Evolutionary conservation across 2,888 invertebrate species (phyloP), one percentile per base, ranked within the genome.

Genomic region (Trilocha varians): DNA sequence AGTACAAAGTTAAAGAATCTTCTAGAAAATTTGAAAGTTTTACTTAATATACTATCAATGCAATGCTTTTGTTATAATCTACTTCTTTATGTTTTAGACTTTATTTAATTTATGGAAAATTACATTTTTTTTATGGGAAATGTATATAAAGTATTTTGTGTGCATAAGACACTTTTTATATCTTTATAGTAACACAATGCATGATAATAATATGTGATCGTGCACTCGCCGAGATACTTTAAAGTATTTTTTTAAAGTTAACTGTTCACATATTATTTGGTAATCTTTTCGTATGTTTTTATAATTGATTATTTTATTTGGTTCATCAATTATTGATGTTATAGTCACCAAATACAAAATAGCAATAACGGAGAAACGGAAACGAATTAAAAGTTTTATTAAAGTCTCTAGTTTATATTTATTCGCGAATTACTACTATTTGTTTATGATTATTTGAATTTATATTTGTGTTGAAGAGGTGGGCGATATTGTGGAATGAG

Each of bases 121-220:
- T n/a, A n/a, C n/a, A n/a, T n/a, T n/a, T n/a, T n/a, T 32, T 32
- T 38, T 32, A 38, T 15, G 8, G 2, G 13, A 32, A 34, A 17
- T 60, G 58, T 53, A 57, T 52, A 57, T 57, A 56, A 13, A 13
- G n/a, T 3, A 6, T 25, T 9, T 25, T 46, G 47, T 58, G 55
- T 55, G 43, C 50, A 45, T 52, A 36, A 59, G 53, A 71, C 70
- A 69, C 71, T 71, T 68, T 71, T 73, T 70, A 57, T 63, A 66
- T 56, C 44, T 66, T 59, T 62, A 55, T 59, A 64, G 57, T 51
- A 25, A 25, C 25, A 25, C 5, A 25, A 25, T 25, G 25, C 25
- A 25, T 9, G 2, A 25, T 9, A 25, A 6, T 25, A 25, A 25
- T 25, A 25, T 25, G 6, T 25, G 3, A 11, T 25, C 11, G 6